These are phyloP conservation scores for Eurois occulta DNA, from an alignment of 2,888 invertebrate species.

Conservation along the genomic window DNA sequence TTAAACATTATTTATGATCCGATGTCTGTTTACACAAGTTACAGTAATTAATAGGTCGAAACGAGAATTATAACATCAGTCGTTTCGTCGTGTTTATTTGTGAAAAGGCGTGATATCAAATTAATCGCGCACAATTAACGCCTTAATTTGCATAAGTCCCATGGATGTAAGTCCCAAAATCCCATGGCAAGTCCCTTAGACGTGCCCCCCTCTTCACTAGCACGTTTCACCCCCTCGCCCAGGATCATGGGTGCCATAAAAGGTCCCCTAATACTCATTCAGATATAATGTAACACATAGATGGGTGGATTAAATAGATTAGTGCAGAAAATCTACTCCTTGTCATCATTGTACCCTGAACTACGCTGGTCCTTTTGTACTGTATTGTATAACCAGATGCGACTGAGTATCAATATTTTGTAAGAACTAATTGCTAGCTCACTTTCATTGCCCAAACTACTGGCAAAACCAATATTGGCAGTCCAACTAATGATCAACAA, in stretches of 20 bases:
- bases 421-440: background rate
- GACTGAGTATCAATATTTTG: background rate
- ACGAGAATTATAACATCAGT: background rate
- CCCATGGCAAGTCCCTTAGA: conserved; percentile 1
- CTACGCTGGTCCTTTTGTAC: background rate
- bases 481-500: background rate
- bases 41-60: background rate
- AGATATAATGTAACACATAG: conserved; percentile 31
- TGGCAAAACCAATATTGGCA: background rate
- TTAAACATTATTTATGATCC: conserved; percentile 31
- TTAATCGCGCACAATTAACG: conserved; percentile 48
- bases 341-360: background rate
- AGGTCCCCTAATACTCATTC: conserved; percentile 28
- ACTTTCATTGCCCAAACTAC: background rate
- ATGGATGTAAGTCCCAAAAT: conserved; percentile 25
- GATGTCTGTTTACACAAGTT: conserved; percentile 17
- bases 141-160: conserved; percentile 41
- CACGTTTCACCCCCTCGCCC: background rate
- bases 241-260: conserved; percentile 38
- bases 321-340: conserved; percentile 21
- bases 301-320: conserved; percentile 14
- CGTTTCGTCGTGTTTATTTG: background rate
- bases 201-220: background rate
- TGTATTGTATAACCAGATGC: background rate
- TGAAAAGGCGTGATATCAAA: conserved; percentile 23